Percentiles rank a stretch among this genome's conserved stretches.
Evolutionary conservation across 2,888 invertebrate species (phyloP).

Genomic region (Tridacna crocea): DNA sequence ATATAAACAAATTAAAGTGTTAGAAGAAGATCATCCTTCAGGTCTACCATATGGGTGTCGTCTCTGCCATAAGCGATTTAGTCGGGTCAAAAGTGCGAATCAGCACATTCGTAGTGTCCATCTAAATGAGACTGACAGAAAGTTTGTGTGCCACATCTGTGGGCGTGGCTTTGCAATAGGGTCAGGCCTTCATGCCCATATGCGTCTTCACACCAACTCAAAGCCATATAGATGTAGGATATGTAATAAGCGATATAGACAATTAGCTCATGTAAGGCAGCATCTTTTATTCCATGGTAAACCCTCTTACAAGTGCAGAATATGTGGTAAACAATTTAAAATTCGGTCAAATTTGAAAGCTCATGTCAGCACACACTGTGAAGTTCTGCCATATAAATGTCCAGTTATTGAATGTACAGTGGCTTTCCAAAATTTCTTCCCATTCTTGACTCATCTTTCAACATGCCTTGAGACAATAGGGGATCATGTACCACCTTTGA

Average conservation of each 20-base stretch:
- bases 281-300: constrained; percentile 44
- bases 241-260: constrained; percentile 45
- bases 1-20: background rate
- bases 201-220: constrained; percentile 46
- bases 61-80: constrained; percentile 38
- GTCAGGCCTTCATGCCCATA: constrained; percentile 42
- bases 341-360: background rate
- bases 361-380: constrained; percentile 33
- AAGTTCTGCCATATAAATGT: constrained; percentile 38
- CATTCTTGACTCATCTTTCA: constrained; percentile 10
- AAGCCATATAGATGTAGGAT: constrained; percentile 47
- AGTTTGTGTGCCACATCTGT: constrained; percentile 47
- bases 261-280: constrained; percentile 44
- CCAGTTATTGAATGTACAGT: constrained; percentile 14
- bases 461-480: background rate
- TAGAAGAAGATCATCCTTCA: constrained; percentile 16
- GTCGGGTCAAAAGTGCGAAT: constrained; percentile 26
- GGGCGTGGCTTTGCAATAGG: constrained; percentile 43
- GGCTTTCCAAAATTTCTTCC: constrained; percentile 11
- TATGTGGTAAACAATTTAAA: constrained; percentile 34
- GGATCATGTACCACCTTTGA: background rate
- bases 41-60: constrained; percentile 36
- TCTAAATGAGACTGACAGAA: constrained; percentile 43
- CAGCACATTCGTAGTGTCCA: constrained; percentile 42
- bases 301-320: constrained; percentile 17